Evolutionary conservation across 2,888 invertebrate species (phyloP).

Genomic region (Drosophila infuscata): DNA sequence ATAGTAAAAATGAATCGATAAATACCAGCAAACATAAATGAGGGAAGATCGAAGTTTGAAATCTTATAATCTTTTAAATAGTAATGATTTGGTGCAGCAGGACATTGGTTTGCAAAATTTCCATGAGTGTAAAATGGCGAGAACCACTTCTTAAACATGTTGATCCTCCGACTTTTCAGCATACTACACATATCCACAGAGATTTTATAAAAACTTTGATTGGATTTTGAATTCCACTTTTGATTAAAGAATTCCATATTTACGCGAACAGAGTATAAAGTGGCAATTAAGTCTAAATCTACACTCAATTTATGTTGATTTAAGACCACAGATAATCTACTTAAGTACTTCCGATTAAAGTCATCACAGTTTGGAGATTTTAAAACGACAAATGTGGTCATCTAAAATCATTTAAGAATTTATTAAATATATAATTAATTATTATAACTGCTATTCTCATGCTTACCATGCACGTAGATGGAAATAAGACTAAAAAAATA

Average conservation of each 20-base stretch:
- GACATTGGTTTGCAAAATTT: slow-evolving; percentile 63
- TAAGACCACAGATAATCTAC: slow-evolving; percentile 12
- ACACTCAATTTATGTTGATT: slow-evolving; percentile 17
- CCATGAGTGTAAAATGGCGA: slow-evolving; percentile 55
- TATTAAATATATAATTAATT: not conserved
- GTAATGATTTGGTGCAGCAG: slow-evolving; percentile 47
- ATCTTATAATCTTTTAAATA: slow-evolving; percentile 52
- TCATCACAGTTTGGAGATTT: slow-evolving; percentile 34
- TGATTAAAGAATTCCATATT: slow-evolving; percentile 40
- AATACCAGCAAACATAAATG: slow-evolving; percentile 48
- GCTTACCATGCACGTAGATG: slow-evolving; percentile 4
- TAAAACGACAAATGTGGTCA: slow-evolving; percentile 16
- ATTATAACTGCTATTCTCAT: not conserved
- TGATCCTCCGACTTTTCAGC: slow-evolving; percentile 40
- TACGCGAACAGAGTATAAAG: slow-evolving; percentile 30
- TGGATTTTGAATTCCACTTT: not conserved
- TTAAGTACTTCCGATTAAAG: slow-evolving; percentile 42
- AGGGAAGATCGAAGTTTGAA: slow-evolving; percentile 40
- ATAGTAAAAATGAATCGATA: slow-evolving; percentile 51
- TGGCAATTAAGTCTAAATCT: slow-evolving; percentile 23
- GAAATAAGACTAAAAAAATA: not conserved
- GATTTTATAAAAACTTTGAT: slow-evolving; percentile 50
- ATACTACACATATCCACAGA: slow-evolving; percentile 66
- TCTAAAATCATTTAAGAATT: slow-evolving; percentile 9
- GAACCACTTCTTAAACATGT: slow-evolving; percentile 57